Conservation (phyloP, 2,113 vertebrate species). For the Colinus virginianus region DNA sequence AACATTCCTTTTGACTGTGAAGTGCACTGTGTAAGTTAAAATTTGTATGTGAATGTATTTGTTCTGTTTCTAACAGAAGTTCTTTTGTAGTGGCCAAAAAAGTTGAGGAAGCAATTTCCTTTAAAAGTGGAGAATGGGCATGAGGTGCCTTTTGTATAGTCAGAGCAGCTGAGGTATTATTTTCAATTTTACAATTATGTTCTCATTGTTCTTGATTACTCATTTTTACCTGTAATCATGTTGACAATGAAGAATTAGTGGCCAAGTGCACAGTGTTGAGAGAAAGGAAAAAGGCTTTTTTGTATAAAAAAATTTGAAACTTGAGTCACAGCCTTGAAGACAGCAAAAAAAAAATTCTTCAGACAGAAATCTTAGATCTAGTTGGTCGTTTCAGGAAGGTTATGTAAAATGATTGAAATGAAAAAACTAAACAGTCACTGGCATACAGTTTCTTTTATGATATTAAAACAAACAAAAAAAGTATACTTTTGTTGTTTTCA, state of each 20-base stretch:
- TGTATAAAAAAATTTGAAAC: not conserved
- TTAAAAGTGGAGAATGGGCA: not conserved
- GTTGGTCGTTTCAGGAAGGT: not conserved
- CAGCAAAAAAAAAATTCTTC: not conserved
- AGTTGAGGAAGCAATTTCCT: not conserved
- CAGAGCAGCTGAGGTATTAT: not conserved
- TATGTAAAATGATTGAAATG: not conserved
- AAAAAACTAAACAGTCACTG: not conserved
- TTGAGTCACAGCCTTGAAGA: not conserved
- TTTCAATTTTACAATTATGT: constrained; percentile 12
- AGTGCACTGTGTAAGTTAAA: not conserved
- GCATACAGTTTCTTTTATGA: not conserved
- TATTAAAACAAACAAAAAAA: not conserved
- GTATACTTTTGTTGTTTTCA: not conserved
- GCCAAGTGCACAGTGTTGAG: not conserved
- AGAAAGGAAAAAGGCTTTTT: not conserved
- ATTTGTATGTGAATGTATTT: not conserved
- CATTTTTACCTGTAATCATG: not conserved
- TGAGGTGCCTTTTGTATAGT: not conserved
- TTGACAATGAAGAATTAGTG: not conserved
- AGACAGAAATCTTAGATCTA: not conserved
- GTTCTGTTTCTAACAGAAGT: not conserved
- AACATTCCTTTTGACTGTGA: not conserved
- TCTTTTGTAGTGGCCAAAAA: not conserved
- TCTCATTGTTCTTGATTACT: not conserved